phyloP scores from a whole-genome alignment of 2,888 invertebrate species.

The Meganola albula region DNA sequence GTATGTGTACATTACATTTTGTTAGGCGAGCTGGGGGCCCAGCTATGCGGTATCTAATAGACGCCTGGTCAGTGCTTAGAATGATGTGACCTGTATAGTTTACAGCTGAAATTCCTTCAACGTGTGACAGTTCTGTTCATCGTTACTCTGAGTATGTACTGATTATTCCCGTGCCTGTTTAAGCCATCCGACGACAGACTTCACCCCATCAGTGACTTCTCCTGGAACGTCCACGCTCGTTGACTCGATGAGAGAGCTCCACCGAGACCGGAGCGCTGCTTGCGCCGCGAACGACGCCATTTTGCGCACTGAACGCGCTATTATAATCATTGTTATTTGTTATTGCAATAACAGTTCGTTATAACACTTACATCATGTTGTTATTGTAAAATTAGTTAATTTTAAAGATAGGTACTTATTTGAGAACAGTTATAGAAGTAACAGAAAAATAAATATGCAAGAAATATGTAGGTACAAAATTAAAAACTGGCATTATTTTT shows the following conservation, averaged over 20 bases:
- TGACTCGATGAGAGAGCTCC: constrained; percentile 85
- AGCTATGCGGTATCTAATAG: no score
- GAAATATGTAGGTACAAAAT: background rate
- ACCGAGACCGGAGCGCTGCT: constrained; percentile 83
- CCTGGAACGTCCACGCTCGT: constrained; percentile 81
- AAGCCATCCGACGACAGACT: constrained; percentile 89
- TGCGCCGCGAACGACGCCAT: constrained; percentile 85
- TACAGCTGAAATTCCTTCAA: no score
- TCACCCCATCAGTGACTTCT: constrained; percentile 83
- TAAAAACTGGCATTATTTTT: background rate
- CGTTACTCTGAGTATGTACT: no score
- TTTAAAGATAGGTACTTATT: no score
- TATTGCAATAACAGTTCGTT: background rate
- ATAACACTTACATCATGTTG: background rate
- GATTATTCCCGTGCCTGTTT: constrained; percentile 80
- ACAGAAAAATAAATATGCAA: no score
- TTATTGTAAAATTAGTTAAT: no score
- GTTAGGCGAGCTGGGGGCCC: no score
- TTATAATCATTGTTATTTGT: constrained; percentile 47
- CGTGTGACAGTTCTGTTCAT: no score
- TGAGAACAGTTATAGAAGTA: no score
- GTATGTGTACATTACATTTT: no score
- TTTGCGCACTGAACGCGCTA: constrained; percentile 44
- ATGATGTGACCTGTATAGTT: no score
- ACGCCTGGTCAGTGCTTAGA: no score